Percentiles rank a stretch among this genome's conserved stretches.
Conservation (phyloP, 2,888 invertebrate genomes). For the Thysanoteuthis rhombus region DNA sequence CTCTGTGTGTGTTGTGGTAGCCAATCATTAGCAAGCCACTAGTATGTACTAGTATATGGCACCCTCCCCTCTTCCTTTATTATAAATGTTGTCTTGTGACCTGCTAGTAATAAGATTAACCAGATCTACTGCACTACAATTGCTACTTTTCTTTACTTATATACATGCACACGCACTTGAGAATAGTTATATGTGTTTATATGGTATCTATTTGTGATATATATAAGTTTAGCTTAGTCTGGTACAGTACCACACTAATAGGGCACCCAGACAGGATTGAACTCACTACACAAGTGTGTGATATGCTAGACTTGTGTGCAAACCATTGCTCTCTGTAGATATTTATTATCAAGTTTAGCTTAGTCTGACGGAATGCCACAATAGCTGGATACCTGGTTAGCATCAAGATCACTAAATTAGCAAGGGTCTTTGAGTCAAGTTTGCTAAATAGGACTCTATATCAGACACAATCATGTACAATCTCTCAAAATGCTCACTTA, state of each 20-base stretch:
- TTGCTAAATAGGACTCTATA: background rate
- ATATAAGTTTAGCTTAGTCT: background rate
- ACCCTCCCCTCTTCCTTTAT: background rate
- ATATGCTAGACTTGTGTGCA: no score
- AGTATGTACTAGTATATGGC: background rate
- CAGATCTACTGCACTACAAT: background rate
- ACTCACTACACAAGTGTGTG: no score
- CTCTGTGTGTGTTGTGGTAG: background rate
- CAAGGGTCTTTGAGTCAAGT: background rate
- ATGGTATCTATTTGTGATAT: background rate
- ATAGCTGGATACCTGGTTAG: background rate
- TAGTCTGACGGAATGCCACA: background rate
- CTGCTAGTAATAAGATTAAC: background rate
- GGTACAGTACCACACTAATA: background rate
- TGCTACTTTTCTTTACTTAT: background rate
- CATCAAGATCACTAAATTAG: background rate
- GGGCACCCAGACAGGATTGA: background rate
- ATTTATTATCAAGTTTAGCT: background rate
- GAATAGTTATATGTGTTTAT: background rate
- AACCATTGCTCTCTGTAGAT: background rate
- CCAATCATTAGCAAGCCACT: background rate
- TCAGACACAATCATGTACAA: background rate
- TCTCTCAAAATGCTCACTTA: no score
- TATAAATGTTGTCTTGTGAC: background rate
- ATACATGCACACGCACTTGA: background rate